phyloP scores from a whole-genome alignment of 2,888 invertebrate genomes.

The Nymphalis polychloros region DNA sequence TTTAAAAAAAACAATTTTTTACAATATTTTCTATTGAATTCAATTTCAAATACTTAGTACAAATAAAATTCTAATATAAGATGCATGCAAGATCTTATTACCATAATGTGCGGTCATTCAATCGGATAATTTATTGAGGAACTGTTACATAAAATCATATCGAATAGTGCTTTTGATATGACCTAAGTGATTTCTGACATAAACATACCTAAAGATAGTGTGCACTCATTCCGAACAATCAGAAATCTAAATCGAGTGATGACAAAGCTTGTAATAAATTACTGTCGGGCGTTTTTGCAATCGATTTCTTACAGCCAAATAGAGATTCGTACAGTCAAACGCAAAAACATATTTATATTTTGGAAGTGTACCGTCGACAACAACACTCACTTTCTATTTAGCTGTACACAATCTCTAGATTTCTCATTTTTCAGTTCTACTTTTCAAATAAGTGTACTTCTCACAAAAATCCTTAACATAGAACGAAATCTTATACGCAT shows the following conservation, averaged over 20 bases:
- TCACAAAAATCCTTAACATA: too few relatives aligned
- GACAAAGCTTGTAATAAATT: slow-evolving; percentile 31
- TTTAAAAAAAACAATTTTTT: too few relatives aligned
- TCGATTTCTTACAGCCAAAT: slow-evolving; percentile 9
- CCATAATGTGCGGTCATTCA: not conserved
- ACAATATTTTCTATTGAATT: too few relatives aligned
- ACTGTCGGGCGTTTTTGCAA: slow-evolving; percentile 24
- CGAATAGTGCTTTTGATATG: slow-evolving; percentile 7
- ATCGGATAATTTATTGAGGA: slow-evolving; percentile 4
- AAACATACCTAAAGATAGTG: slow-evolving; percentile 9
- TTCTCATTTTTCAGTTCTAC: too few relatives aligned
- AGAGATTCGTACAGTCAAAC: not conserved
- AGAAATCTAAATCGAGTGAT: slow-evolving; percentile 34
- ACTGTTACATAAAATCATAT: slow-evolving; percentile 2
- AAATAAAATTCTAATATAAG: too few relatives aligned
- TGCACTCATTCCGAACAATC: slow-evolving; percentile 25
- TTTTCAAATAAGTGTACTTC: too few relatives aligned
- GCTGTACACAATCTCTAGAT: too few relatives aligned
- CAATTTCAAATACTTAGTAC: too few relatives aligned
- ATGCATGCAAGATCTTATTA: not conserved
- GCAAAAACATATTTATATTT: not conserved
- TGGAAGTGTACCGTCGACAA: too few relatives aligned
- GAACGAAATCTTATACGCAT: too few relatives aligned
- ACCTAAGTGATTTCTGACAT: slow-evolving; percentile 9
- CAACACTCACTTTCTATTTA: too few relatives aligned